Percentiles rank a stretch among this genome's conserved stretches.
Conservation (phyloP, 2,888 invertebrate genomes). For the Podabrus alpinus region DNA sequence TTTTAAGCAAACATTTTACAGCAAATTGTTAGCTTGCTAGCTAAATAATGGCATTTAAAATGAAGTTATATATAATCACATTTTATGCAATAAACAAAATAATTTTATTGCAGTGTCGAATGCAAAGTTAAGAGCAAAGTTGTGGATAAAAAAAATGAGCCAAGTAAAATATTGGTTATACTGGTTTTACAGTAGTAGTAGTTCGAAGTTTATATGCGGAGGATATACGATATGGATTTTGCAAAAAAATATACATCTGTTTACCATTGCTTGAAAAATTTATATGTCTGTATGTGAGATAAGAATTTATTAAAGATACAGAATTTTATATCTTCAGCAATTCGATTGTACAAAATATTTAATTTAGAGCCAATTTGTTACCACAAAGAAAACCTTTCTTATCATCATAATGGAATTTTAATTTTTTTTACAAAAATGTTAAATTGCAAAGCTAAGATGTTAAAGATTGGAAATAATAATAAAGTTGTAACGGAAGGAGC, state of each 20-base stretch:
- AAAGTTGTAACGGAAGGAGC: not conserved
- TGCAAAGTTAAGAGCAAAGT: conserved; percentile 38
- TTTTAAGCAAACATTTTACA: not conserved
- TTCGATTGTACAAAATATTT: not conserved
- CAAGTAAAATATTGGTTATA: conserved; percentile 39
- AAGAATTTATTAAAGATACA: conserved; percentile 38
- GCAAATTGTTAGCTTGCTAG: not conserved
- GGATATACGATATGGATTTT: conserved; percentile 34
- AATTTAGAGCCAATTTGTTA: not conserved
- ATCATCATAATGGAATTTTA: not conserved
- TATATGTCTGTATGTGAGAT: conserved; percentile 41
- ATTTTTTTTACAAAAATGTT: not conserved
- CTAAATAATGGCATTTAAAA: not conserved
- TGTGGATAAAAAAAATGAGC: conserved; percentile 39
- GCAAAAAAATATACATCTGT: conserved; percentile 42
- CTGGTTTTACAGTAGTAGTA: conserved; percentile 29
- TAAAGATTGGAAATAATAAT: conserved; percentile 2
- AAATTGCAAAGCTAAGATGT: not conserved
- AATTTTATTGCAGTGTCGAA: conserved; percentile 7
- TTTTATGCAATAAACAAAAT: not conserved
- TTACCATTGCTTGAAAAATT: conserved; percentile 44
- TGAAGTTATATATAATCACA: not conserved
- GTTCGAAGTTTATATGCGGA: conserved; percentile 39
- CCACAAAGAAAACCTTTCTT: not conserved
- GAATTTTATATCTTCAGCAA: not conserved